These are phyloP conservation scores for Blennius ocellaris DNA, from an alignment of 2,113 vertebrate genomes.

Conservation along the genomic window DNA sequence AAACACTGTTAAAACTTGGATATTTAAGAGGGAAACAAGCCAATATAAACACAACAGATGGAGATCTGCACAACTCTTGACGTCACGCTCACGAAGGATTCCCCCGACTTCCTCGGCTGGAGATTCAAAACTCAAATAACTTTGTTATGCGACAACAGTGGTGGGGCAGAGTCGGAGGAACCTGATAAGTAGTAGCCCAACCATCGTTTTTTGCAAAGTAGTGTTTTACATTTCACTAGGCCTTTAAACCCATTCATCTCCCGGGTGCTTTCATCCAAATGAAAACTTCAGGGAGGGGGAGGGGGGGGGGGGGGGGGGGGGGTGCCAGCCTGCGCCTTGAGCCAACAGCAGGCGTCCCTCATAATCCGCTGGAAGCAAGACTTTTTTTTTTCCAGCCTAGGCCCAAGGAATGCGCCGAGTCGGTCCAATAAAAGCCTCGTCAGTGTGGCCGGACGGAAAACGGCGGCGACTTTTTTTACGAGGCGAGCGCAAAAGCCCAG, in stretches of 20 bases:
- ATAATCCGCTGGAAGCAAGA: slow-evolving; percentile 22
- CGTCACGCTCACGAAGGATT: no score
- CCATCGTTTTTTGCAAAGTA: no score
- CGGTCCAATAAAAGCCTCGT: slow-evolving; percentile 29
- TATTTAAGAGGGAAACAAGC: no score
- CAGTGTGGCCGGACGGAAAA: slow-evolving; percentile 5
- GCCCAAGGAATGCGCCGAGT: slow-evolving; percentile 57
- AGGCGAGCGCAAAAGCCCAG: background rate
- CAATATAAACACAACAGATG: no score
- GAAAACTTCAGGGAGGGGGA: slow-evolving; percentile 52
- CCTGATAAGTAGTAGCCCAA: no score
- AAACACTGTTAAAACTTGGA: no score
- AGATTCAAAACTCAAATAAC: no score
- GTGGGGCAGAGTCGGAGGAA: no score
- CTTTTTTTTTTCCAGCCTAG: slow-evolving; percentile 7
- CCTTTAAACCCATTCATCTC: slow-evolving; percentile 25
- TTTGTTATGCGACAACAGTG: no score
- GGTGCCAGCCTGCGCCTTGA: slow-evolving; percentile 36
- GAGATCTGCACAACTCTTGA: no score
- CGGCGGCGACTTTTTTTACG: slow-evolving; percentile 19
- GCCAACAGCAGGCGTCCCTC: slow-evolving; percentile 11
- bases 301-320: background rate
- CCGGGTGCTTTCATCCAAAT: slow-evolving; percentile 37
- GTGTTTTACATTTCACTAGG: no score
- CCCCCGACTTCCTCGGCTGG: no score